Conservation (phyloP, 2,797 vertebrate genomes). For the Cossypha heuglini region DNA sequence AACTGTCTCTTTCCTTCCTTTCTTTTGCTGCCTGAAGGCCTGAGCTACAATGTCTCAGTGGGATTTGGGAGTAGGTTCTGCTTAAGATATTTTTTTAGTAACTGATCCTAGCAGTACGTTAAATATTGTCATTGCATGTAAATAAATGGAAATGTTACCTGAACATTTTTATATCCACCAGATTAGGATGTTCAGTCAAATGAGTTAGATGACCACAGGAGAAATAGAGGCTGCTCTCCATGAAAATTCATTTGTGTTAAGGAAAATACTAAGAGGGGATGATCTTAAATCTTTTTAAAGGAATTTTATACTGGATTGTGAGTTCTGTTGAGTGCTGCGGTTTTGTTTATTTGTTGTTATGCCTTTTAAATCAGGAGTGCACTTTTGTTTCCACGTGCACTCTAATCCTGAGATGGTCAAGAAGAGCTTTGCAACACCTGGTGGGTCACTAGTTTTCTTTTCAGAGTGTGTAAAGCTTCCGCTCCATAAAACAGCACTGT, state of each 20-base stretch:
- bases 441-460: background rate
- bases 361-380: background rate
- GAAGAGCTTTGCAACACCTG: background rate
- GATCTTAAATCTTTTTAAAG: background rate
- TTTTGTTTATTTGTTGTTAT: background rate
- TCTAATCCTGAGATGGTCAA: background rate
- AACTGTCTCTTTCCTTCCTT: constrained; percentile 76
- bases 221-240: background rate
- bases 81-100: constrained; percentile 74
- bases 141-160: constrained; percentile 53
- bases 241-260: constrained; percentile 4
- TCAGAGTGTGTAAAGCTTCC: background rate
- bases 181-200: constrained; percentile 25
- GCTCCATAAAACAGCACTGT: background rate
- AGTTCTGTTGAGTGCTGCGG: background rate
- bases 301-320: background rate
- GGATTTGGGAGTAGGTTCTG: constrained; percentile 96
- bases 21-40: constrained; percentile 86
- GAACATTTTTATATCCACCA: constrained; percentile 17
- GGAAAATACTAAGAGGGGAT: background rate
- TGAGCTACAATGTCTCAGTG: constrained; percentile 94
- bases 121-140: constrained; percentile 58
- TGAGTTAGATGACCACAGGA: constrained; percentile 48
- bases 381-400: background rate
- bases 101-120: constrained; percentile 30